phyloP scores from a whole-genome alignment of 2,888 invertebrate species.

The Laspeyria flexula region DNA sequence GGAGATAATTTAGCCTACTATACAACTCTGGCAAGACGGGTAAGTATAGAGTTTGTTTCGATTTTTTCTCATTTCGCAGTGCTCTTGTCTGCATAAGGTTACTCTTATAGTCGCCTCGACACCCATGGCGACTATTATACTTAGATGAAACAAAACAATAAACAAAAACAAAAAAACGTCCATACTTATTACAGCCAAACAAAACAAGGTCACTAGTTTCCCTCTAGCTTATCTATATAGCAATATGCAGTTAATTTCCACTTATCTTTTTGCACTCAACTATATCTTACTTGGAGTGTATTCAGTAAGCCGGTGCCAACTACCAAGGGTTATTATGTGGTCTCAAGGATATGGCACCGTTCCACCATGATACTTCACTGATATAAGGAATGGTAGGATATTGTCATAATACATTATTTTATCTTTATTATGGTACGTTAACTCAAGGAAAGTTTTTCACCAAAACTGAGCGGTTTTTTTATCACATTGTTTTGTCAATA shows the following conservation, averaged over 20 bases:
- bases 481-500: no score
- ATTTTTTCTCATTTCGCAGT: no score
- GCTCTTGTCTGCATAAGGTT: no score
- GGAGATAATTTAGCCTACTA: no score
- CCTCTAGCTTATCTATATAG: background rate
- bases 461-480: no score
- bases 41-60: no score
- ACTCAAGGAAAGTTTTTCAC: background rate
- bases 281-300: constrained; percentile 16
- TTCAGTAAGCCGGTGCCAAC: constrained; percentile 1
- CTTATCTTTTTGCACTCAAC: constrained; percentile 6
- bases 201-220: background rate
- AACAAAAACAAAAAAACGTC: no score
- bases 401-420: background rate
- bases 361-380: background rate
- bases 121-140: no score
- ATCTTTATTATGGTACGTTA: background rate
- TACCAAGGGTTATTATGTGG: constrained; percentile 1
- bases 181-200: no score
- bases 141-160: no score
- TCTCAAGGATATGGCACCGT: constrained; percentile 16
- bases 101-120: no score
- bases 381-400: background rate
- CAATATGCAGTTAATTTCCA: constrained; percentile 1
- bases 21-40: no score